Percentiles rank a stretch among this genome's conserved stretches.
Evolutionary conservation across 2,113 vertebrate genomes (phyloP).

Genomic region (Delphinus delphis): DNA sequence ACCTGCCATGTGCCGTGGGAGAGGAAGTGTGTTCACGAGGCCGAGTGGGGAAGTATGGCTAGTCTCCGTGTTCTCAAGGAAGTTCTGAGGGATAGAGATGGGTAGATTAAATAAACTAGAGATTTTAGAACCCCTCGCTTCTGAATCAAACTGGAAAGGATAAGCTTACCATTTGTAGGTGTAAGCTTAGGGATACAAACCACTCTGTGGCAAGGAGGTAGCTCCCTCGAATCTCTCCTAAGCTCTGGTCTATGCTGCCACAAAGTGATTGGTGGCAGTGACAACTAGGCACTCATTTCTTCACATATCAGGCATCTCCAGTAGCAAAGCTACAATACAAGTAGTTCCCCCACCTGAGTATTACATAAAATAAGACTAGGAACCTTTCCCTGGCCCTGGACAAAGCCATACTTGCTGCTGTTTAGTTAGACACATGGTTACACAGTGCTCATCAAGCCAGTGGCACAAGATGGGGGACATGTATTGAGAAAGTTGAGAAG

Average conservation of each 20-base stretch:
- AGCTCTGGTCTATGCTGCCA: background rate
- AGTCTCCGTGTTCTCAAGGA: background rate
- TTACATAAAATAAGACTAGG: background rate
- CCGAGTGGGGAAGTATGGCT: background rate
- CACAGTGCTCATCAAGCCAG: background rate
- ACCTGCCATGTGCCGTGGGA: background rate
- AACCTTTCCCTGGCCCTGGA: background rate
- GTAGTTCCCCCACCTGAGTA: background rate
- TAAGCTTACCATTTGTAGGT: background rate
- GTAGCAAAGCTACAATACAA: background rate
- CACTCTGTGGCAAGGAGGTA: background rate
- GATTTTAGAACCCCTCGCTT: background rate
- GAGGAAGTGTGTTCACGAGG: background rate
- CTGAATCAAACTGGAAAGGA: background rate
- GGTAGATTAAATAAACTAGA: background rate
- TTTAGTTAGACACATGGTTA: background rate
- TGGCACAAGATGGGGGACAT: no score
- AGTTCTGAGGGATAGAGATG: background rate
- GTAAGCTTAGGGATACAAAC: background rate
- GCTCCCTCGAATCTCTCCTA: background rate
- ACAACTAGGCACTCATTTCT: background rate
- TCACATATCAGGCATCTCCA: background rate
- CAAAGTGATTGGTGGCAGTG: background rate
- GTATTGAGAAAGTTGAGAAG: background rate
- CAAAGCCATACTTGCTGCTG: background rate